Evolutionary conservation across 2,888 invertebrate species (phyloP).

Genomic region (Ferrisia virgata): DNA sequence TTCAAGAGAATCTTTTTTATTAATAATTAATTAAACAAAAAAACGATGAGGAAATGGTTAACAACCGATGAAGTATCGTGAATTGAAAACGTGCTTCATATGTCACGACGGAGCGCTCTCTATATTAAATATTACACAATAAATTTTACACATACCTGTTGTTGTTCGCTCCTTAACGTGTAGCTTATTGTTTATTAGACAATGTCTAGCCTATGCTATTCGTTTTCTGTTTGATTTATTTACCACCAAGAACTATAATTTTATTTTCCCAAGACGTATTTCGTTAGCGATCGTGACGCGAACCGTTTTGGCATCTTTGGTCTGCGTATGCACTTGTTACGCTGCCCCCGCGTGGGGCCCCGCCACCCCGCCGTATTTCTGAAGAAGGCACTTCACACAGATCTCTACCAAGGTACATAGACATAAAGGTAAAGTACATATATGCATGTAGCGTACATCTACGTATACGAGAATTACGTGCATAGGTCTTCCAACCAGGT

Average conservation of each 20-base stretch:
- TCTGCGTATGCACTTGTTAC: slow-evolving; percentile 17
- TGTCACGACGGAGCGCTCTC: slow-evolving; percentile 45
- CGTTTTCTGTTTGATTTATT: slow-evolving; percentile 46
- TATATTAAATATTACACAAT: slow-evolving; percentile 46
- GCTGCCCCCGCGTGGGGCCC: no score
- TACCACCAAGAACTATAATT: slow-evolving; percentile 44
- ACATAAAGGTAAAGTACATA: no score
- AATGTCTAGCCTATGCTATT: slow-evolving; percentile 43
- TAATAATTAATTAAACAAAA: slow-evolving; percentile 44
- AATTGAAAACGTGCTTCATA: slow-evolving; percentile 45
- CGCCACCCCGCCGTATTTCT: neutral
- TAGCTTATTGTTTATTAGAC: slow-evolving; percentile 45
- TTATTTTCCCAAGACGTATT: slow-evolving; percentile 44
- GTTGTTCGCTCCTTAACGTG: slow-evolving; percentile 39
- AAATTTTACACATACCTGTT: slow-evolving; percentile 43
- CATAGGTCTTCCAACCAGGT: neutral
- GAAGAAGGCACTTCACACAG: slow-evolving; percentile 12
- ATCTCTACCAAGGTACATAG: no score
- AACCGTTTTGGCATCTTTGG: slow-evolving; percentile 44
- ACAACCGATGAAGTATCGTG: slow-evolving; percentile 41
- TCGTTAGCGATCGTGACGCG: slow-evolving; percentile 42
- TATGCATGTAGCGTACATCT: neutral
- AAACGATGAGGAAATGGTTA: slow-evolving; percentile 43
- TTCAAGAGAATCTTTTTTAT: slow-evolving; percentile 34
- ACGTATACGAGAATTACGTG: neutral